Evolutionary conservation across 2,113 vertebrate genomes (phyloP), one percentile per base, ranked within the genome.

Genomic region (Podiceps cristatus): DNA sequence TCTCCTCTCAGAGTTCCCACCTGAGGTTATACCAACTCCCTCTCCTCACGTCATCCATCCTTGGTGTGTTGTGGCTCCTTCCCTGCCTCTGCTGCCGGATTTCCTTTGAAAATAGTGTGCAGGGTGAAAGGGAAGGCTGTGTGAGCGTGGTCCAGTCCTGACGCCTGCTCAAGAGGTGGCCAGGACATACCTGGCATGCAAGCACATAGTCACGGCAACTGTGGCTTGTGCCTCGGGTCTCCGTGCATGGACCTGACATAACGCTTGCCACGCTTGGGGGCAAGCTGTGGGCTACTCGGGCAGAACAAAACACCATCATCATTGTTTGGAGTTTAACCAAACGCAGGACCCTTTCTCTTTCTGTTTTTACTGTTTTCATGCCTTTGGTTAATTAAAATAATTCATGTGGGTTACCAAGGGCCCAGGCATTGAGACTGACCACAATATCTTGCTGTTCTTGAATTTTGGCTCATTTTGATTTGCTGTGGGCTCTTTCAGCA

Each of bases 41-140:
- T 52, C 28, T n/a, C 42, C 47, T n/a, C 10, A 1, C 11, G 1
- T 2, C 0, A 0, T 24, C 37, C 18, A 3, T 24, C 25, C 47
- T 19, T 5, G 44, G 12, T 19, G 44, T 25, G 31, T 3, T 18
- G 7, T 1, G 22, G 69, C 45, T 74, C n/a, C 55, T 73, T 28
- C 35, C 13, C 19, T 20, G 29, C 75, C 80, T 31, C 19, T 44
- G 56, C 62, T 81, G 64, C n/a, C 9, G 11, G 13, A 5, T 49
- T 23, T 16, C 55, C 66, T 29, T 22, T 40, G 71, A 1, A 9
- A 29, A 16, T 1, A 15, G 10, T 2, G 9, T 18, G 10, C 19
- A 16, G 49, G 22, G 24, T 6, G 37, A 10, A 24, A 14, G 68
- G 35, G 35, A 13, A 14, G 55, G 50, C 49, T 37, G 44, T 10